Percentiles rank a stretch among this genome's conserved stretches.
Conservation (phyloP, 2,113 vertebrate species). For the Suncus etruscus region DNA sequence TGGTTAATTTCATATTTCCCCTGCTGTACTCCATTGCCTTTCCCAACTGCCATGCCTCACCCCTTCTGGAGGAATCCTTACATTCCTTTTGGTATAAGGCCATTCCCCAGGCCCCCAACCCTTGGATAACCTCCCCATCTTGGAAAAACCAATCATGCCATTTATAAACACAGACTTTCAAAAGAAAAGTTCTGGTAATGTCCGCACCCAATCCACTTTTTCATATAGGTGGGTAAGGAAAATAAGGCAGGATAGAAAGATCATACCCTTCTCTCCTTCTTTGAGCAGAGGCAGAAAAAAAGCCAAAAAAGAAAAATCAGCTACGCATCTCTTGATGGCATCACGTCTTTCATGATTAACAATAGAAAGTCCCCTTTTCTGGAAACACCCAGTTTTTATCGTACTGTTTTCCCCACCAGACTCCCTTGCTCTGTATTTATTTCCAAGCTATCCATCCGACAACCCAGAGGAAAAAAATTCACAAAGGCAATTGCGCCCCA, state of each 20-base stretch:
- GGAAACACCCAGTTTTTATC: slow-evolving; percentile 50
- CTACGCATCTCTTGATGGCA: slow-evolving; percentile 36
- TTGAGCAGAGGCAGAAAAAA: background rate
- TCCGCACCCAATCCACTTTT: slow-evolving; percentile 39
- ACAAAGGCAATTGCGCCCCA: slow-evolving; percentile 56
- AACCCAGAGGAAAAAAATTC: background rate
- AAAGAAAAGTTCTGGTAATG: slow-evolving; percentile 47
- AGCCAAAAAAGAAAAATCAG: background rate
- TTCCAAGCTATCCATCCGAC: slow-evolving; percentile 52
- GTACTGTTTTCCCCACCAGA: slow-evolving; percentile 8
- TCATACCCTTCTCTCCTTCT: slow-evolving; percentile 56
- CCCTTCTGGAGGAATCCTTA: slow-evolving; percentile 16
- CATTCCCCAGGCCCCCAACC: slow-evolving; percentile 38
- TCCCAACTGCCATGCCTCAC: background rate
- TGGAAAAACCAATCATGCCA: slow-evolving; percentile 53
- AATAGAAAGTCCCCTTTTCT: slow-evolving; percentile 46
- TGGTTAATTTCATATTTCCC: background rate
- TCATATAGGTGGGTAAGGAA: slow-evolving; percentile 57
- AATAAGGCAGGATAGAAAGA: slow-evolving; percentile 51
- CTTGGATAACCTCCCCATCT: slow-evolving; percentile 52
- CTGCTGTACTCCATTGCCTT: background rate
- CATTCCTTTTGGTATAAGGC: slow-evolving; percentile 32
- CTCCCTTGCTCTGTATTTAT: background rate
- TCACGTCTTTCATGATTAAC: slow-evolving; percentile 57
- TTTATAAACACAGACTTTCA: slow-evolving; percentile 58